Evolutionary conservation across 2,113 vertebrate genomes (phyloP).

Genomic region (Bucco capensis): DNA sequence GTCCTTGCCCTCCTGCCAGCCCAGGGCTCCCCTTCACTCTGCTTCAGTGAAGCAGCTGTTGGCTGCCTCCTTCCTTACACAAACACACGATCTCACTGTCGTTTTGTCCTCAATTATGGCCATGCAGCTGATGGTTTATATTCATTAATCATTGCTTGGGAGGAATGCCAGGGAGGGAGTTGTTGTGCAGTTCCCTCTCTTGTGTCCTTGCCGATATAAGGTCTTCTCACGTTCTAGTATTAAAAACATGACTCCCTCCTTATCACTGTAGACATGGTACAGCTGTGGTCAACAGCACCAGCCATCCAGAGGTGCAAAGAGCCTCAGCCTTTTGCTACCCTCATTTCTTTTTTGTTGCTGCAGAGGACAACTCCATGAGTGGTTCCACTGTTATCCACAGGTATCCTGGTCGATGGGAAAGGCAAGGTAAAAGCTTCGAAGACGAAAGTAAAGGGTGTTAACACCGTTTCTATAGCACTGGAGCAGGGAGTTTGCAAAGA

Average conservation of each 20-base stretch:
- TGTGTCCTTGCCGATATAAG: conserved; percentile 48
- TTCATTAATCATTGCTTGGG: conserved; percentile 52
- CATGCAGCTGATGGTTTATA: background rate
- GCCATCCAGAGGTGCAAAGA: background rate
- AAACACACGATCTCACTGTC: background rate
- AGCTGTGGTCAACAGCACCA: conserved; percentile 45
- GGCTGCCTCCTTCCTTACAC: background rate
- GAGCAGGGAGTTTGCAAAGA: background rate
- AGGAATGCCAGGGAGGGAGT: conserved; percentile 63
- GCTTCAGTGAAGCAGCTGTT: background rate
- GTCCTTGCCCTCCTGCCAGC: background rate
- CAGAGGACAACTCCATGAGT: background rate
- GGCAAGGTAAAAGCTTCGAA: background rate
- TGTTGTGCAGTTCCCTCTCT: conserved; percentile 27
- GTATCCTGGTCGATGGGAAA: background rate
- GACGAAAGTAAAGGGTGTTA: background rate
- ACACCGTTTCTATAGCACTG: background rate
- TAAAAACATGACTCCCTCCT: conserved; percentile 40
- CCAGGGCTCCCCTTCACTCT: background rate
- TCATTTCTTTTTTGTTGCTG: background rate
- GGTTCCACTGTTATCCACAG: background rate
- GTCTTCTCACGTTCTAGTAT: conserved; percentile 39
- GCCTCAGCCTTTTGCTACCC: background rate
- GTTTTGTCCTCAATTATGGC: background rate
- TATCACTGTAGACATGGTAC: conserved; percentile 59